Conservation (phyloP, 2,888 invertebrate genomes). For the Hipparchia semele region DNA sequence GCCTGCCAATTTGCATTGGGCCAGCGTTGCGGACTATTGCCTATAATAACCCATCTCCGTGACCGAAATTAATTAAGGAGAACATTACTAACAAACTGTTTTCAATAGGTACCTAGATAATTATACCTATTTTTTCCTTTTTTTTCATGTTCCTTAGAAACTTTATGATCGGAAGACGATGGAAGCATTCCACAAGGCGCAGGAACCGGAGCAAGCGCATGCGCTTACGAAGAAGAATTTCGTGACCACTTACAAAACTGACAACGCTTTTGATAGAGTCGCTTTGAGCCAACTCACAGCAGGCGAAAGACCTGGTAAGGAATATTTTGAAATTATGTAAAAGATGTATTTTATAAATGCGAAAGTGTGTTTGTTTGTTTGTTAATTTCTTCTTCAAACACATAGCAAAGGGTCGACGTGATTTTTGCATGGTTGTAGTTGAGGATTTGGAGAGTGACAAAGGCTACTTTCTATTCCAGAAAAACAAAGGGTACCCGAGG, state of each 20-base stretch:
- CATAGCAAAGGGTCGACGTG: too few species aligned
- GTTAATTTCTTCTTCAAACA: too few species aligned
- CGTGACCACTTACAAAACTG: slow-evolving; percentile 60
- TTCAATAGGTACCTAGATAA: too few species aligned
- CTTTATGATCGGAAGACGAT: slow-evolving; percentile 66
- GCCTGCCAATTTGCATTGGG: too few species aligned
- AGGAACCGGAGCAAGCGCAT: slow-evolving; percentile 59
- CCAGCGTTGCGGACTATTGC: not conserved
- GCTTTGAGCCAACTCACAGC: slow-evolving; percentile 70
- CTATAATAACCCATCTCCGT: too few species aligned
- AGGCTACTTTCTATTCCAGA: not conserved
- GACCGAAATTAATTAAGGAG: too few species aligned
- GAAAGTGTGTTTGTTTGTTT: too few species aligned
- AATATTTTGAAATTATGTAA: not conserved
- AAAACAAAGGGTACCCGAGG: not conserved
- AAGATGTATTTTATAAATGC: too few species aligned
- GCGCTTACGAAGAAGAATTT: slow-evolving; percentile 52
- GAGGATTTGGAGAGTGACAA: too few species aligned
- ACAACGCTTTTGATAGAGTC: slow-evolving; percentile 68
- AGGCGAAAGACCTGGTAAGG: slow-evolving; percentile 63
- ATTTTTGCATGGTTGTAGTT: too few species aligned
- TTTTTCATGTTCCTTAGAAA: slow-evolving; percentile 53
- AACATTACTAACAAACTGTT: too few species aligned
- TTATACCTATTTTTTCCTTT: too few species aligned
- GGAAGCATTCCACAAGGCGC: slow-evolving; percentile 61